Base-by-base conservation (phyloP, 2,888 invertebrate species). In the Caenorhabditis sinica region DNA sequence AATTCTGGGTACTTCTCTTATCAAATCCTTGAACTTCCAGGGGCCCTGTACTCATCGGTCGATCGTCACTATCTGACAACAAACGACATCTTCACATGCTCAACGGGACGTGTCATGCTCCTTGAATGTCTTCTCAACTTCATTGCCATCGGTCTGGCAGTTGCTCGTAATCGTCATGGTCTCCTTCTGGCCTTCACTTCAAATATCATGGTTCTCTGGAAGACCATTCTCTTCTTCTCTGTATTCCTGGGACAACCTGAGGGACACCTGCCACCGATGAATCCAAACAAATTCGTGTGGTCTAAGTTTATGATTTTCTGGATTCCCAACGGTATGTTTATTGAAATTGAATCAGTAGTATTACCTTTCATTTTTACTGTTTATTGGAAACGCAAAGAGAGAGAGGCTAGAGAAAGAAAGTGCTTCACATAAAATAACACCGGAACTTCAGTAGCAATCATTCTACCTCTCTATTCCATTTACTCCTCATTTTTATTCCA, bases 131-230 rank as follows among this genome's bases (percentile, higher is more conserved):
- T 89, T 36, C 86, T 91, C 85, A 89, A 90, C 80, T 68, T 90
- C 49, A 20, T 86, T 20, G 89, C 90, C n/a, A 53, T 90, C 45
- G 72, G 84, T 51, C 51, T 91, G 80, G 88, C 83, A n/a, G 79
- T 77, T 15, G 56, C 74, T 20, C 69, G 86, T 8, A 89, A 90
- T 13, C 88, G 86, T 13, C 91, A 91, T 76, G 83, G 88, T 15
- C 58, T 90, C 17, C 84, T 90, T 23, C 82, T 88, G 15, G 86
- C 89, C 0, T 91, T 91, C 84, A 88, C 89, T n/a, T 85, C 89
- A 4, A 86, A 73, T 40, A 81, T 88, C 2, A 87, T 91, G 82
- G 90, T 89, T 53, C 90, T 89, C 81, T 91, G 91, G 91, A 91
- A 91, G 81, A 91, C 91, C 9, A 58, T 89, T 51, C 75, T 89